Base-by-base conservation (phyloP, 1,140 invertebrate species). In the Adoxophyes honmai region DNA sequence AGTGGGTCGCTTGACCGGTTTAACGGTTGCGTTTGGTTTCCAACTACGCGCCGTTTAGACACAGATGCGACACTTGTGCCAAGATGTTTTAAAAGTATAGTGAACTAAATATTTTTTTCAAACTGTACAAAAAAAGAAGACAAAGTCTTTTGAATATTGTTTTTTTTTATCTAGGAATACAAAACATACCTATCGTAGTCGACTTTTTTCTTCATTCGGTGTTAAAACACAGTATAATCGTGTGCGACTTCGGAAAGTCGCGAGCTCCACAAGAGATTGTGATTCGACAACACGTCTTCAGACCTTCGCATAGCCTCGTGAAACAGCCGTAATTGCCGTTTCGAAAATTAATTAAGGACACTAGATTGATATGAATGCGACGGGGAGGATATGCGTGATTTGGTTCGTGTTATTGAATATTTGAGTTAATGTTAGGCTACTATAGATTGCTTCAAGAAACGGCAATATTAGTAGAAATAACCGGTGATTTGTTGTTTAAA, bases 11-110 rank as follows among this genome's bases (percentile, higher is more conserved):
- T 57, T 57, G 55, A 57, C 55, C 34, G 55, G 37, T 28, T 36
- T 11, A 10, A n/a, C 18, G 16, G 2, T 48, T 28, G 42, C 42
- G 10, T 48, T 33, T 48, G 58, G 60, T 64, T 64, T 60, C 57
- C 53, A 59, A 28, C 35, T 58, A 52, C 52, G 52, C 36, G 10
- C 6, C 6, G 6, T 28, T 28, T 28, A 28, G 21, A 28, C 2
- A 28, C 21, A 3, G 21, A 6, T 28, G 21, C 21, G 21, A 28
- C 21, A 28, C 21, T 28, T 28, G 21, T n/a, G n/a, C n/a, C n/a
- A n/a, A n/a, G n/a, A n/a, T n/a, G n/a, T n/a, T n/a, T n/a, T n/a
- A n/a, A n/a, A n/a, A n/a, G n/a, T n/a, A n/a, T n/a, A n/a, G n/a
- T n/a, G n/a, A n/a, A n/a, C n/a, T n/a, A n/a, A n/a, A n/a, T n/a